A percentile compares a stretch with the other conserved stretches of the same genome.
Conservation (phyloP, 1,140 invertebrate species). For the Drosophila setifemur region DNA sequence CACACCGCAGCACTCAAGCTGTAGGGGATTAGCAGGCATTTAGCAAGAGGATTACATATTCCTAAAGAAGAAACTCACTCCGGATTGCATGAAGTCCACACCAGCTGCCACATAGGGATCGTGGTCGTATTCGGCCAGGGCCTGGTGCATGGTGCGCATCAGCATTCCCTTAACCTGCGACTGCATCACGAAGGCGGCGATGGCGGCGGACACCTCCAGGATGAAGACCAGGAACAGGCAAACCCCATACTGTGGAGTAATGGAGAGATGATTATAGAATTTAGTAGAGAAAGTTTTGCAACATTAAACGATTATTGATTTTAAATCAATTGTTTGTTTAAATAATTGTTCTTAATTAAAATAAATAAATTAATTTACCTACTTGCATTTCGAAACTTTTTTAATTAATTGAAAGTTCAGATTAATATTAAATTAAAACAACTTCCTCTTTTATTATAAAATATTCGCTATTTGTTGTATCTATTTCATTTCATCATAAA, state of each 20-base stretch:
- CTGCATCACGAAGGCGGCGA: slow-evolving; percentile 90
- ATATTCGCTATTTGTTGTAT: too few relatives aligned
- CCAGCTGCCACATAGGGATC: slow-evolving; percentile 83
- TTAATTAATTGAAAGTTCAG: too few relatives aligned
- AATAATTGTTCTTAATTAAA: neutral
- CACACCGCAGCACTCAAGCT: slow-evolving; percentile 91
- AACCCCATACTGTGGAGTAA: slow-evolving; percentile 88
- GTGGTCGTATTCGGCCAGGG: slow-evolving; percentile 84
- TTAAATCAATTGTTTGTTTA: too few relatives aligned
- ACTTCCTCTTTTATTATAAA: too few relatives aligned
- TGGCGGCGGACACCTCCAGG: slow-evolving; percentile 91
- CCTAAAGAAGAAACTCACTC: slow-evolving; percentile 82
- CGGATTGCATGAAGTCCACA: slow-evolving; percentile 87
- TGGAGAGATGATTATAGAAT: neutral
- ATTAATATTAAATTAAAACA: too few relatives aligned
- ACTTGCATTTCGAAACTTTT: neutral
- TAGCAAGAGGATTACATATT: neutral
- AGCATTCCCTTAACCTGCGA: slow-evolving; percentile 85
- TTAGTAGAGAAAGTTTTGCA: too few relatives aligned
- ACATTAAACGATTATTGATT: too few relatives aligned
- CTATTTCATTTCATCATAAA: too few relatives aligned
- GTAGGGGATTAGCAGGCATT: slow-evolving; percentile 13
- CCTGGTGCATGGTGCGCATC: slow-evolving; percentile 84
- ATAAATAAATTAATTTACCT: neutral
- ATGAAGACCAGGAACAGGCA: slow-evolving; percentile 90